Evolutionary conservation across 2,113 vertebrate genomes (phyloP).

Genomic region (Pleuronectes platessa): DNA sequence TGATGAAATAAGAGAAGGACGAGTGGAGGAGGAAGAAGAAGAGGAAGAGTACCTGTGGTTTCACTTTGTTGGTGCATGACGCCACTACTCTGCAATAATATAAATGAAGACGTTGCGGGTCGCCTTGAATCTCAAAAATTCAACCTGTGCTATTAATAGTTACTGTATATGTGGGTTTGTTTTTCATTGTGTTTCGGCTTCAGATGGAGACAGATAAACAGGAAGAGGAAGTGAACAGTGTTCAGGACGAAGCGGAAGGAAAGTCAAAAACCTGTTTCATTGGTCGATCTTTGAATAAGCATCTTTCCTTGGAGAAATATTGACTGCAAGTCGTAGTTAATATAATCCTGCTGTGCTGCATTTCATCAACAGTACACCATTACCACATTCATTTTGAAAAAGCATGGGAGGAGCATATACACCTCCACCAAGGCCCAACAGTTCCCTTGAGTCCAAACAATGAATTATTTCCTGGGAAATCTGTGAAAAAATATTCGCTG

Average conservation of each 20-base stretch:
- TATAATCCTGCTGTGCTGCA: not conserved
- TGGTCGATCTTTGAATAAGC: not conserved
- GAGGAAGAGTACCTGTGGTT: slow-evolving; percentile 51
- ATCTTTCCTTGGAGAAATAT: not conserved
- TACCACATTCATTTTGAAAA: slow-evolving; percentile 14
- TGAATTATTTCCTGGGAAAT: too few species aligned
- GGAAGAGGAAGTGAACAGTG: not conserved
- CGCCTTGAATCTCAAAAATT: slow-evolving; percentile 17
- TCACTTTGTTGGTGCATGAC: slow-evolving; percentile 68
- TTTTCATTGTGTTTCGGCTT: not conserved
- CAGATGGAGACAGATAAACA: not conserved
- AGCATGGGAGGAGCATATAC: too few species aligned
- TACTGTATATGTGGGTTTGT: slow-evolving; percentile 3
- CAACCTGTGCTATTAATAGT: slow-evolving; percentile 29
- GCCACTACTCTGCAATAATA: slow-evolving; percentile 69
- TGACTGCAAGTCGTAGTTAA: slow-evolving; percentile 6
- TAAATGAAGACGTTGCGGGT: slow-evolving; percentile 26
- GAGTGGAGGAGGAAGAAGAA: slow-evolving; percentile 40
- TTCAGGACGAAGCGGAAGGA: too few species aligned
- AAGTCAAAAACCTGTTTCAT: not conserved
- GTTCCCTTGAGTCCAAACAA: too few species aligned
- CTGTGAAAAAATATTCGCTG: too few species aligned
- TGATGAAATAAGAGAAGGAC: slow-evolving; percentile 63
- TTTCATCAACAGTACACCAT: slow-evolving; percentile 33
- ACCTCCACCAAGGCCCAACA: too few species aligned